These are phyloP conservation scores for Cossypha dichroa DNA, from an alignment of 2,797 vertebrate genomes.

Conservation along the genomic window DNA sequence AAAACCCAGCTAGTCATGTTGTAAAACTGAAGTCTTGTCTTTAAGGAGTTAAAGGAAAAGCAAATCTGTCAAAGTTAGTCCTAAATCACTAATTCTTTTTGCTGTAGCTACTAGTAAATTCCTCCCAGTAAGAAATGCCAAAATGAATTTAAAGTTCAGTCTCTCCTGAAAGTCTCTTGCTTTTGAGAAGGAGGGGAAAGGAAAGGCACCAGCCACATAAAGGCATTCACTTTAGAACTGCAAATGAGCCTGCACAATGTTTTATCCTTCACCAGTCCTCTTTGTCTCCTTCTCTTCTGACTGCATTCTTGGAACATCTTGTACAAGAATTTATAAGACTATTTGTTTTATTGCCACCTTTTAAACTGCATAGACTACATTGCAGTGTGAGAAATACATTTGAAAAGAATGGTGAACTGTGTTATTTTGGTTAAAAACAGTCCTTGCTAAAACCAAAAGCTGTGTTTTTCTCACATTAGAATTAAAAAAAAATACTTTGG, in stretches of 20 bases:
- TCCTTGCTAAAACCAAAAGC: not conserved
- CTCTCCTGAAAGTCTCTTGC: conserved; percentile 20
- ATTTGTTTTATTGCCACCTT: conserved; percentile 35
- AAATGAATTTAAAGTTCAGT: conserved; percentile 17
- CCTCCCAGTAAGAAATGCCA: conserved; percentile 1
- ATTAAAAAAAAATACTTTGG: not conserved
- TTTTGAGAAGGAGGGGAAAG: conserved; percentile 30
- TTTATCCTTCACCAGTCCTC: conserved; percentile 40
- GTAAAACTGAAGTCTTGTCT: not conserved
- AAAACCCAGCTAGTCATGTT: not conserved
- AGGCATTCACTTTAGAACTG: conserved; percentile 48
- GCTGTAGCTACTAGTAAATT: not conserved
- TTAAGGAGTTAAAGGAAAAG: conserved; percentile 3
- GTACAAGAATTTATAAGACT: conserved; percentile 49
- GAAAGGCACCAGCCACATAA: conserved; percentile 47
- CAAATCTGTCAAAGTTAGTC: not conserved
- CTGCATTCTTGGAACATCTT: conserved; percentile 52
- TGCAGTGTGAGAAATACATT: not conserved
- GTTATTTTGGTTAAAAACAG: not conserved
- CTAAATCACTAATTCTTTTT: not conserved
- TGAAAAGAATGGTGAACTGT: not conserved
- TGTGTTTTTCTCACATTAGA: not conserved
- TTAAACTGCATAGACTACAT: not conserved
- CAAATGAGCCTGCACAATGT: conserved; percentile 55
- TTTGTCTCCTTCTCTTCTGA: conserved; percentile 45